Evolutionary conservation across 2,888 invertebrate genomes (phyloP).

Genomic region (Spodoptera picta): DNA sequence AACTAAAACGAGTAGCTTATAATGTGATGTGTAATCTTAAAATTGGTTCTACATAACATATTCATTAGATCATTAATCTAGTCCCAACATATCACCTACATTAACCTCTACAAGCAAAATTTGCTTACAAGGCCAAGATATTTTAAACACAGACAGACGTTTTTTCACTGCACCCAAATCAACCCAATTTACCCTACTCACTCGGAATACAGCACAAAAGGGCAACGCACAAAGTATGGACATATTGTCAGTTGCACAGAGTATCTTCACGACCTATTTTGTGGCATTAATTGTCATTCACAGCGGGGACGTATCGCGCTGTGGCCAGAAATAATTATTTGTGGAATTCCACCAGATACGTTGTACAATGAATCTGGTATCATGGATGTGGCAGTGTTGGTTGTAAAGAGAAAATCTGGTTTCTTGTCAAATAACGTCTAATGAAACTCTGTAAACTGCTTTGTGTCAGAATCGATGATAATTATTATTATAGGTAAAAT

Average conservation of each 20-base stretch:
- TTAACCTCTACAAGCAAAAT: too few relatives aligned
- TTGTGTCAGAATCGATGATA: too few relatives aligned
- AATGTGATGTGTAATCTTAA: too few relatives aligned
- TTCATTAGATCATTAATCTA: too few relatives aligned
- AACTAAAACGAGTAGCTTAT: too few relatives aligned
- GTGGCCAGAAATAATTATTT: slow-evolving; percentile 85
- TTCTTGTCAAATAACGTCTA: too few relatives aligned
- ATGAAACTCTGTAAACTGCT: too few relatives aligned
- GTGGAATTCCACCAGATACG: slow-evolving; percentile 80
- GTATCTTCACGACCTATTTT: slow-evolving; percentile 68
- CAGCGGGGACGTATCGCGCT: slow-evolving; percentile 75
- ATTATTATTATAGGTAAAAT: too few relatives aligned
- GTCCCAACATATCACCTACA: too few relatives aligned
- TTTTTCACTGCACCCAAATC: too few relatives aligned
- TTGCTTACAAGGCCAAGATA: too few relatives aligned
- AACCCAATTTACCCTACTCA: slow-evolving; percentile 1
- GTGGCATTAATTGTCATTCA: slow-evolving; percentile 76
- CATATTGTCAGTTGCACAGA: slow-evolving; percentile 26
- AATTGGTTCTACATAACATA: neutral
- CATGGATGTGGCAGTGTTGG: slow-evolving; percentile 29
- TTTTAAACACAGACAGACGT: too few relatives aligned
- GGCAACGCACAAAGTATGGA: neutral
- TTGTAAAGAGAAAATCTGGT: neutral
- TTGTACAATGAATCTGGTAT: slow-evolving; percentile 36
- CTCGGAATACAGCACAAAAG: neutral